Base-by-base conservation (phyloP, 1,140 invertebrate species). In the Lepidostoma basale region DNA sequence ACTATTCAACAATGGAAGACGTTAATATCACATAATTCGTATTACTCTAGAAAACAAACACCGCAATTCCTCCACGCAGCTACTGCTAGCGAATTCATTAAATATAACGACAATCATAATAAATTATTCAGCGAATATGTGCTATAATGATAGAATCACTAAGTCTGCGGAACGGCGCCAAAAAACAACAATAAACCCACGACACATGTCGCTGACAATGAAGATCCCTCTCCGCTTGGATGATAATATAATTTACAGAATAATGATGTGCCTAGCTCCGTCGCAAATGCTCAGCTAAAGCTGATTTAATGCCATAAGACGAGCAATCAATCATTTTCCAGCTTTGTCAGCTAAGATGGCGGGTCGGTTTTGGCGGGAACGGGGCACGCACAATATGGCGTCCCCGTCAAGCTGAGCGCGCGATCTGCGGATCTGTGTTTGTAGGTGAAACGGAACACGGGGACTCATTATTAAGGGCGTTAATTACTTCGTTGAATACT, bases 281-380 rank as follows among this genome's bases (percentile, higher is more conserved):
- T 39, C 33, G 22, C 30, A 39, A 33, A 20, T 22, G 33, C 16
- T 33, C n/a, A 39, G 33, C 54, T 16, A 36, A 36, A 22, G 60
- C 18, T 62, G 60, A 62, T 62, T 62, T 62, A 62, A 62, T 62
- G 20, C 60, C 44, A 20, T 47, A 30, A 44, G 60, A 62, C 39
- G 60, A 33, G 60, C 44, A 47, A 62, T 62, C 60, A 62, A 62
- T 62, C 60, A 62, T 47, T 16, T 62, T 26, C 44, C 60, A 49
- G 60, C 60, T 47, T 49, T 62, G 60, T 62, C 42, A 47, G 42
- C 40, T 16, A 62, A 49, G 60, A 62, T 62, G 60, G 44, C 60
- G 60, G 54, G 14, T 20, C 54, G 33, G 14, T 39, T 39, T 39
- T 0, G 54, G 33, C 33, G 54, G 54, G 30, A 45, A 16, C 18